These are phyloP conservation scores for Pterocles orientalis DNA, from an alignment of 2,113 vertebrate genomes.

Conservation along the genomic window DNA sequence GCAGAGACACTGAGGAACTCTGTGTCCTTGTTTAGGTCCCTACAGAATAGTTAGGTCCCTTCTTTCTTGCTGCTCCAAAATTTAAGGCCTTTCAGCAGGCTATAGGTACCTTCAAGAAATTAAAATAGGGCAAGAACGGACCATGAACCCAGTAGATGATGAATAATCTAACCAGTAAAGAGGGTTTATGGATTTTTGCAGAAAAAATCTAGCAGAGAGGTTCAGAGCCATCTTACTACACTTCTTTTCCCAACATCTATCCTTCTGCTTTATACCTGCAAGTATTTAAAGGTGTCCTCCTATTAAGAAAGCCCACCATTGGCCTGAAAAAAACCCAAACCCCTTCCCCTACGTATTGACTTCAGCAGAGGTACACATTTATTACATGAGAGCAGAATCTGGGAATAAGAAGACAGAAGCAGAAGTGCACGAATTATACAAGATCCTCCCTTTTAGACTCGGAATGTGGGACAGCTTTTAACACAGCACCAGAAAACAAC, in stretches of 20 bases:
- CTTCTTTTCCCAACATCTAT: not conserved
- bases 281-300: not conserved
- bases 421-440: not conserved
- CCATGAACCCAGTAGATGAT: not conserved
- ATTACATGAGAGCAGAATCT: not conserved
- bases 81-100: not conserved
- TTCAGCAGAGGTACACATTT: not conserved
- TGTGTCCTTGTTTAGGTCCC: not conserved
- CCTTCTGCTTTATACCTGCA: not conserved
- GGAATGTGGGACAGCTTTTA: not conserved
- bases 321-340: not conserved
- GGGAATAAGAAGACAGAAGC: not conserved
- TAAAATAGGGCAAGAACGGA: not conserved
- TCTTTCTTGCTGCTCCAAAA: not conserved
- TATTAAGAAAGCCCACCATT: not conserved
- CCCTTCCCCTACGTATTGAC: not conserved
- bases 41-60: not conserved
- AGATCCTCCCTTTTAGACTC: not conserved
- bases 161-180: not conserved
- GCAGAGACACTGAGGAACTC: not conserved
- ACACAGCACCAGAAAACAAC: not conserved
- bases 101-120: not conserved
- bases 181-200: not conserved
- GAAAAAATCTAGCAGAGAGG: not conserved
- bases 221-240: not conserved